Evolutionary conservation across 2,888 invertebrate species (phyloP).

Genomic region (Melolontha melolontha): DNA sequence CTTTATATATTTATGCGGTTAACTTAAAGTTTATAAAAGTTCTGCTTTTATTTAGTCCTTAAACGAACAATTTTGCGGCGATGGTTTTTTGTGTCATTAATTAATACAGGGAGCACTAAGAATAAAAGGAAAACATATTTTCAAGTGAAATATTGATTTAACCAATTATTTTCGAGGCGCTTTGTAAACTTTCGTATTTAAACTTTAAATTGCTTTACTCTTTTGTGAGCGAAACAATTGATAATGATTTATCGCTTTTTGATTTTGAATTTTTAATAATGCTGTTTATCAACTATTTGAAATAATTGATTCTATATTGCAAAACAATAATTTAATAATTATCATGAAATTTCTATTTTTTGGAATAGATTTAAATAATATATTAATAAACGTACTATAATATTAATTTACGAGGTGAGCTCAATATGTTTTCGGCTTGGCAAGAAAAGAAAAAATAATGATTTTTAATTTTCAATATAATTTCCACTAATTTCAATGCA

Average conservation of each 20-base stretch:
- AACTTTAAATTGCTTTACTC: constrained; percentile 32
- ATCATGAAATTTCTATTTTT: too few relatives aligned
- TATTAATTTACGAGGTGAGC: too few relatives aligned
- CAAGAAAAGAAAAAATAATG: too few relatives aligned
- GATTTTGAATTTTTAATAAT: not conserved
- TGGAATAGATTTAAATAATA: too few relatives aligned
- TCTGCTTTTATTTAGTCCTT: constrained; percentile 35
- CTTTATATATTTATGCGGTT: constrained; percentile 32
- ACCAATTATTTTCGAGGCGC: constrained; percentile 32
- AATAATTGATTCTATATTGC: too few relatives aligned
- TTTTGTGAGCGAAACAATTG: constrained; percentile 15
- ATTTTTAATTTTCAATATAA: too few relatives aligned
- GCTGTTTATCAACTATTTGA: not conserved
- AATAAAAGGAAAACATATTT: constrained; percentile 38
- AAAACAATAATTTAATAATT: too few relatives aligned
- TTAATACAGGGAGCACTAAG: constrained; percentile 30
- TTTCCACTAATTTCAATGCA: too few relatives aligned
- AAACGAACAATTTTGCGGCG: constrained; percentile 36
- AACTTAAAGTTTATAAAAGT: constrained; percentile 39
- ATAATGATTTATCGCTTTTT: constrained; percentile 16
- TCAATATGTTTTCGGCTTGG: too few relatives aligned
- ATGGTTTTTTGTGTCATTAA: constrained; percentile 35
- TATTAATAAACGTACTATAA: too few relatives aligned
- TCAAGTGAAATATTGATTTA: constrained; percentile 37
- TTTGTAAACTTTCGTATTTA: constrained; percentile 34